Conservation (phyloP, 2,113 vertebrate species). For the Calidris pugnax region DNA sequence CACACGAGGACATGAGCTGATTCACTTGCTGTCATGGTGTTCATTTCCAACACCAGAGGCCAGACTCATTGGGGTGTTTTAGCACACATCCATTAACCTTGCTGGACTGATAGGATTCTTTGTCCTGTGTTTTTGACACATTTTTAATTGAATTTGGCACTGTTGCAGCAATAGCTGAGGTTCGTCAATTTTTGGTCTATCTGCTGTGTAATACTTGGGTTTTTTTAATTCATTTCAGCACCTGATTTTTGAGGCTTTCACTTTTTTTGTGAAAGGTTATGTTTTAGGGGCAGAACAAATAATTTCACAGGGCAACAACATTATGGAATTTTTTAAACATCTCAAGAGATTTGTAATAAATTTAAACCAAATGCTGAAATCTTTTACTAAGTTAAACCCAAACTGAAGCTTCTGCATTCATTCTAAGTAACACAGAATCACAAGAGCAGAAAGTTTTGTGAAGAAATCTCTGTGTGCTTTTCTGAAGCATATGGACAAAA, state of each 20-base stretch:
- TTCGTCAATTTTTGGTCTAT: neutral
- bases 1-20: neutral
- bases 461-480: neutral
- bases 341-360: neutral
- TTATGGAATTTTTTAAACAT: neutral
- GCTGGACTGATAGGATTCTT: neutral
- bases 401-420: neutral
- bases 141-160: neutral
- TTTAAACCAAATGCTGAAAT: neutral
- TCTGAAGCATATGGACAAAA: neutral
- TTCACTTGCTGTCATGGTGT: neutral
- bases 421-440: neutral
- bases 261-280: neutral
- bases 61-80: neutral
- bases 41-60: neutral
- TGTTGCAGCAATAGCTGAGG: neutral
- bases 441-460: neutral
- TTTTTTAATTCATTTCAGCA: neutral
- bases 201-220: neutral
- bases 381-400: neutral
- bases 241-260: neutral
- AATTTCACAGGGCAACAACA: fast-evolving
- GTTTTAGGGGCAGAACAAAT: neutral
- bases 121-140: neutral
- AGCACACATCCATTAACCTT: neutral